Conservation (phyloP, 2,797 vertebrate genomes). For the Acomys russatus region DNA sequence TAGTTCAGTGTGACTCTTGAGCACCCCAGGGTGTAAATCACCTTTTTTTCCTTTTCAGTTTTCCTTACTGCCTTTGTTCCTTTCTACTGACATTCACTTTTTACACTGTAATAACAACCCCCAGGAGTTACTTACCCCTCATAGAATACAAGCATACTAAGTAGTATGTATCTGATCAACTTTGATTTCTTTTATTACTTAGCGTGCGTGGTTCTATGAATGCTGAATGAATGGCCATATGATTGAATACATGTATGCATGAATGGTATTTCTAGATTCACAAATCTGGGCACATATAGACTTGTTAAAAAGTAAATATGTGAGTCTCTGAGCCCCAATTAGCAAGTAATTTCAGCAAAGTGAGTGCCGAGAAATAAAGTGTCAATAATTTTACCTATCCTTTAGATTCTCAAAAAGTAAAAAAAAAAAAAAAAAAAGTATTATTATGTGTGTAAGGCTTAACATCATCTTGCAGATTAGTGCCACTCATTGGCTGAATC, state of each 20-base stretch:
- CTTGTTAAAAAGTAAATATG: neutral
- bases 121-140: neutral
- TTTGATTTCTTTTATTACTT: neutral
- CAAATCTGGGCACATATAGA: neutral
- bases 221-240: neutral
- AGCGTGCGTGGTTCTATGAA: neutral
- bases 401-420: slow-evolving; percentile 18
- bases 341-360: slow-evolving; percentile 8
- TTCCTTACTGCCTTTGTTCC: neutral
- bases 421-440: slow-evolving; percentile 17
- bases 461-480: neutral
- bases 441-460: neutral
- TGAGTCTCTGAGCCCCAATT: neutral
- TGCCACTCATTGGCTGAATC: neutral
- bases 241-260: neutral
- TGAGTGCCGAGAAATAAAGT: neutral
- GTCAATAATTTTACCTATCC: neutral
- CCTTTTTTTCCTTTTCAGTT: neutral
- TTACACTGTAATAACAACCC: neutral
- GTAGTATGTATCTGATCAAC: neutral
- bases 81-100: slow-evolving; percentile 9
- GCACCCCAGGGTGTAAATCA: neutral
- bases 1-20: neutral
- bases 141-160: neutral
- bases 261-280: neutral